Percentiles rank a stretch among this genome's conserved stretches.
Conservation (phyloP, 2,888 invertebrate genomes). For the Sminthurinus aureus region DNA sequence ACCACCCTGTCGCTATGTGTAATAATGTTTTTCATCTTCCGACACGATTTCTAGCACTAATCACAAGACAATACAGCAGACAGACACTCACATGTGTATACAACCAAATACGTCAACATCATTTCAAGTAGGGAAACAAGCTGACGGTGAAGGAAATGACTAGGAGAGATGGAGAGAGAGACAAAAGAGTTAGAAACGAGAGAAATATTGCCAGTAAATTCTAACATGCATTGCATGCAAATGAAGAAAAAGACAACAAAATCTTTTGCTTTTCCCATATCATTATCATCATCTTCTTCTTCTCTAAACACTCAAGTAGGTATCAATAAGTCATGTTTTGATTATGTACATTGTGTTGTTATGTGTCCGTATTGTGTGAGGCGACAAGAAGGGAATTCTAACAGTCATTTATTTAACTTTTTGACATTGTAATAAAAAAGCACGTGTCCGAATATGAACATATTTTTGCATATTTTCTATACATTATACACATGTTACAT, state of each 20-base stretch:
- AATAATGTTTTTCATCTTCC: constrained; percentile 27
- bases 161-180: neutral
- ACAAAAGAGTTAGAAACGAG: neutral
- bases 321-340: neutral
- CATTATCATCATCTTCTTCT: neutral
- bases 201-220: constrained; percentile 5
- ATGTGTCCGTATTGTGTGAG: neutral
- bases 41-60: constrained; percentile 23
- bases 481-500: too few relatives aligned
- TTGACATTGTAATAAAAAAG: constrained; percentile 28
- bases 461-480: too few relatives aligned
- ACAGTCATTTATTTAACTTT: constrained; percentile 12
- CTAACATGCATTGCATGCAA: neutral
- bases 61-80: constrained; percentile 3
- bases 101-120: constrained; percentile 25
- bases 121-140: constrained; percentile 8
- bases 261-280: neutral
- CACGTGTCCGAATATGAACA: constrained; percentile 9
- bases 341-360: neutral
- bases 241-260: neutral
- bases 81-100: too few relatives aligned
- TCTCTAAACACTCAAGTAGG: neutral
- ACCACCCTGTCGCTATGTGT: constrained; percentile 20
- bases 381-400: neutral
- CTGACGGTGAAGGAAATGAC: neutral